Percentiles rank a stretch among this genome's conserved stretches.
These are phyloP conservation scores for Heliconius congener DNA, from an alignment of 1,140 invertebrate genomes.

Conservation along the genomic window DNA sequence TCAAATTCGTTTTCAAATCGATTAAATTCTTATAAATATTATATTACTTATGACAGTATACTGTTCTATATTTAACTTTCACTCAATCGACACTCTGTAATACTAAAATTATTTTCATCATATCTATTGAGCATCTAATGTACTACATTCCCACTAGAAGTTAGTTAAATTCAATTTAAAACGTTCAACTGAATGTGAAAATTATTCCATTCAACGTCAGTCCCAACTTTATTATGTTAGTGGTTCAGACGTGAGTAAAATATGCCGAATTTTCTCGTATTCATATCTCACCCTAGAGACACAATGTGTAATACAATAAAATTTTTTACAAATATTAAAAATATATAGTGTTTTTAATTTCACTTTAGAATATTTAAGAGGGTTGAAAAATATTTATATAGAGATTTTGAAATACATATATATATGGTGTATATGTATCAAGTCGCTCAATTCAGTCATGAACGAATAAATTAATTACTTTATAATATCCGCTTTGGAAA, in stretches of 20 bases:
- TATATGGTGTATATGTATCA: too few relatives aligned
- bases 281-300: background rate
- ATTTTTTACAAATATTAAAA: conserved; percentile 12
- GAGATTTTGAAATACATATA: too few relatives aligned
- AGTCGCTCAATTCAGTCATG: too few relatives aligned
- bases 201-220: conserved; percentile 26
- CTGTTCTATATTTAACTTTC: background rate
- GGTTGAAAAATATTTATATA: background rate
- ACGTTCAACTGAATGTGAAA: conserved; percentile 22
- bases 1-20: too few relatives aligned
- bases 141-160: conserved; percentile 14
- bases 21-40: background rate
- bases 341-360: background rate
- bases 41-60: background rate
- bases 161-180: conserved; percentile 25
- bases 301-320: conserved; percentile 7
- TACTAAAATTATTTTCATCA: background rate
- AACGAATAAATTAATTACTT: too few relatives aligned
- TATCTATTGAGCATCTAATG: conserved; percentile 11
- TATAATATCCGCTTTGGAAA: too few relatives aligned
- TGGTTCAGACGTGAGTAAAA: conserved; percentile 23
- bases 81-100: background rate
- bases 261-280: background rate
- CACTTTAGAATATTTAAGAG: background rate
- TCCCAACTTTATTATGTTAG: conserved; percentile 24